phyloP scores from a whole-genome alignment of 2,797 vertebrate genomes.

The Pteronotus mesoamericanus region DNA sequence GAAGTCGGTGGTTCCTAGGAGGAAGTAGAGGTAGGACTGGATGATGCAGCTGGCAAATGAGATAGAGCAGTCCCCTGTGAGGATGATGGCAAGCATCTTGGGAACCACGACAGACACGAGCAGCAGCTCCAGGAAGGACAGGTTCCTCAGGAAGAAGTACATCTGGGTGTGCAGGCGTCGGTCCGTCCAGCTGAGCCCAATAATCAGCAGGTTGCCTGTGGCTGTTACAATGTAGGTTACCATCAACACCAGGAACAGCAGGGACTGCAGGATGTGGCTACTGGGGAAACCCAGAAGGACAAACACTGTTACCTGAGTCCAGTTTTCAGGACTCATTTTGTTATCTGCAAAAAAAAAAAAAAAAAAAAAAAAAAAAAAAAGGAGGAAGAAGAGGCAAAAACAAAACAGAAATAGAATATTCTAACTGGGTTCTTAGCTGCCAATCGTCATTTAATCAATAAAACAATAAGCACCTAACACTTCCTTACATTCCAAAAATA shows the following conservation, averaged over 20 bases:
- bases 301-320: not conserved
- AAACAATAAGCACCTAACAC: not conserved
- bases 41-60: slow-evolving; percentile 52
- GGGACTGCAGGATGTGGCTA: not conserved
- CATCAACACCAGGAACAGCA: not conserved
- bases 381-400: no score
- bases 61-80: slow-evolving; percentile 37
- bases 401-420: not conserved
- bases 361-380: no score
- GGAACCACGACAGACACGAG: slow-evolving; percentile 41
- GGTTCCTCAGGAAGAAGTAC: slow-evolving; percentile 43
- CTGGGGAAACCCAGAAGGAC: slow-evolving; percentile 49
- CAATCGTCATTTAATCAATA: not conserved
- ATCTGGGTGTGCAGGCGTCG: not conserved
- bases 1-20: slow-evolving; percentile 52
- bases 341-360: not conserved
- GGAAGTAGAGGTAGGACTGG: slow-evolving; percentile 62
- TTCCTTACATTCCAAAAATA: not conserved
- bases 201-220: slow-evolving; percentile 34
- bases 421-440: not conserved
- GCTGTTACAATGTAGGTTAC: not conserved
- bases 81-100: slow-evolving; percentile 20
- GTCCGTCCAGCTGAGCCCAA: not conserved
- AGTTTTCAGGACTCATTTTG: not conserved
- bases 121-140: slow-evolving; percentile 48